Percentiles rank a stretch among this genome's conserved stretches.
Evolutionary conservation across 2,113 vertebrate genomes (phyloP).

Genomic region (Fregetta grallaria): DNA sequence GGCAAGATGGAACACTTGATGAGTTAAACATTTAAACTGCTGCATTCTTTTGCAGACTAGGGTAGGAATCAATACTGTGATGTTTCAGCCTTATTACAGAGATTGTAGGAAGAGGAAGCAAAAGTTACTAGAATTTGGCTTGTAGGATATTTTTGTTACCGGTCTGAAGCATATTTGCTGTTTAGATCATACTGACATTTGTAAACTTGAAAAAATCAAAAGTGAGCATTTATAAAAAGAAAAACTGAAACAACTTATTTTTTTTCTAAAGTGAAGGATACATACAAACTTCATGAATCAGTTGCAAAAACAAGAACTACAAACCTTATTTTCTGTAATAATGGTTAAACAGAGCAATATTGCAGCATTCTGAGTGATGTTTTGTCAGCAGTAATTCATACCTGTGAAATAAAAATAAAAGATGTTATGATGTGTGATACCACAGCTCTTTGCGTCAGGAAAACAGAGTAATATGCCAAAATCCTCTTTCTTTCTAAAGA

Average conservation of each 20-base stretch:
- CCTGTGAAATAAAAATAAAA: neutral
- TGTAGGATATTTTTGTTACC: neutral
- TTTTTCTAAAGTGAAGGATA: neutral
- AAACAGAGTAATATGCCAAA: neutral
- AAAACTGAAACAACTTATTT: neutral
- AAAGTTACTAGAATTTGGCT: neutral
- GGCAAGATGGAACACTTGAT: neutral
- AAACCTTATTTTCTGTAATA: slow-evolving; percentile 2
- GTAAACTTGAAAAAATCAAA: neutral
- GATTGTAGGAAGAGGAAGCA: neutral
- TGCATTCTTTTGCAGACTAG: neutral
- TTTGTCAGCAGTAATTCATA: neutral
- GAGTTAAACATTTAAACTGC: neutral
- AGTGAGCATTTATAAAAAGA: neutral
- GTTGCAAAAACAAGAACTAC: neutral
- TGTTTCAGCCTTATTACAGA: neutral
- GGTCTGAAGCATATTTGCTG: neutral
- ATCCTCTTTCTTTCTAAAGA: neutral
- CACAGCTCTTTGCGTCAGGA: neutral
- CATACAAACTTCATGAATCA: neutral
- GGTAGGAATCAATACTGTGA: neutral
- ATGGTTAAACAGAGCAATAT: neutral
- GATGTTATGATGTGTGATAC: neutral
- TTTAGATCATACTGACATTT: neutral
- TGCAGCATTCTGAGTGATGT: neutral